Evolutionary conservation across 2,888 invertebrate species (phyloP), one percentile per base, ranked within the genome.

Genomic region (Piscicola geometra): DNA sequence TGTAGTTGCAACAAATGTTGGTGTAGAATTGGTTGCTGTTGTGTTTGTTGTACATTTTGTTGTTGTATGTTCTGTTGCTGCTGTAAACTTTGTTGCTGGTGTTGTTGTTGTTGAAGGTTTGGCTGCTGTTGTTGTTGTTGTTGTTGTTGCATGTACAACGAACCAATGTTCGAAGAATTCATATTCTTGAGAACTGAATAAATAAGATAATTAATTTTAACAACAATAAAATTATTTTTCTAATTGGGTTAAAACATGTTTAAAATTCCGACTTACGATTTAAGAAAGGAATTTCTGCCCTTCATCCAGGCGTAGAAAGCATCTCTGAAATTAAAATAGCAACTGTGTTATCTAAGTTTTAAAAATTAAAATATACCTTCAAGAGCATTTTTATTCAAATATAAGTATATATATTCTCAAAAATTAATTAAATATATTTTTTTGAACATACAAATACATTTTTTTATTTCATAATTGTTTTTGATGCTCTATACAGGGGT

Each of bases 21-120:
- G 18, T 64, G 73, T 15, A 33, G 36, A 25, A 41, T 15, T 32
- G 60, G 73, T 73, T 73, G 73, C 32, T 35, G 73, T 30, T 33
- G 64, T 36, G 25, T n/a, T 64, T 73, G 73, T 21, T 73, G 73
- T 33, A 36, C 32, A 33, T 25, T 32, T 33, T 71, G 41, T 33
- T 9, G 69, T 35, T 36, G 69, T 12, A 35, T 15, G n/a, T 52
- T 33, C 28, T 50, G 71, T 52, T 71, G 71, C 12, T 32, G 35
- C 9, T 32, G 68, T 15, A 50, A 52, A 15, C 47, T 36, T 41
- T 2, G 71, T 71, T 71, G 71, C 28, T 71, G 71, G 2, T 71
- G 71, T 32, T 71, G 71, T 36, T 50, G 71, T 28, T 71, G 71
- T 50, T 50, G 71, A 15, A 21, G 30, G 15, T 50, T 30, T 25